Evolutionary conservation across 2,797 vertebrate genomes (phyloP).

Genomic region (Anguilla megastoma): DNA sequence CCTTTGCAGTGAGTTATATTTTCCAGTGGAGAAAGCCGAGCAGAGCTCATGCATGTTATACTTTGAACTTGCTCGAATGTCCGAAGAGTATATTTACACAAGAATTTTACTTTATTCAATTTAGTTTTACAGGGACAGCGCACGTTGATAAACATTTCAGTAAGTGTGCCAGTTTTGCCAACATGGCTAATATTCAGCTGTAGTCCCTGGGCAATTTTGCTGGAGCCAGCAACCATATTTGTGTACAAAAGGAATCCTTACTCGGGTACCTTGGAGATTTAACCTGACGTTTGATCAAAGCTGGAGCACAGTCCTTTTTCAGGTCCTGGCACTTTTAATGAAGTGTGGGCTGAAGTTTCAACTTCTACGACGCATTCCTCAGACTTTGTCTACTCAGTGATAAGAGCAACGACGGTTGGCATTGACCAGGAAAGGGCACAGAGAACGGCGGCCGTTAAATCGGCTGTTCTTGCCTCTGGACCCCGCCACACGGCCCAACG

Average conservation of each 20-base stretch:
- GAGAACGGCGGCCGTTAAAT: background rate
- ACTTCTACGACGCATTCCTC: too few species aligned
- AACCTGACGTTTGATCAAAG: too few species aligned
- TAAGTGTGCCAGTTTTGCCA: too few species aligned
- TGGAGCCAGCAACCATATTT: background rate
- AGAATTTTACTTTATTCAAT: background rate
- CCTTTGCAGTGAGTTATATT: background rate
- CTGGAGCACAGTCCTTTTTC: background rate
- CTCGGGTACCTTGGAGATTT: too few species aligned
- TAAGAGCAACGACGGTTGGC: background rate
- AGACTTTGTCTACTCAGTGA: too few species aligned
- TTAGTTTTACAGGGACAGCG: too few species aligned
- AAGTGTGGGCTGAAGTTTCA: too few species aligned
- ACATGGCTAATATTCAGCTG: too few species aligned
- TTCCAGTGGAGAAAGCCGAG: background rate
- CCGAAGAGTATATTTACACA: background rate
- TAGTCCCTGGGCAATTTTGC: background rate
- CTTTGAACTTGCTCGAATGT: background rate
- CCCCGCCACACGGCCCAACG: too few species aligned
- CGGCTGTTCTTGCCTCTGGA: too few species aligned
- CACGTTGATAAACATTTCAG: too few species aligned
- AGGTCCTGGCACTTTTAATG: too few species aligned
- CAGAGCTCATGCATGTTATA: background rate
- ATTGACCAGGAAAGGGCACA: background rate
- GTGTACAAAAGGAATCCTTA: background rate